Base-by-base conservation (phyloP, 2,797 vertebrate species). In the Paedocypris micromegethes region DNA sequence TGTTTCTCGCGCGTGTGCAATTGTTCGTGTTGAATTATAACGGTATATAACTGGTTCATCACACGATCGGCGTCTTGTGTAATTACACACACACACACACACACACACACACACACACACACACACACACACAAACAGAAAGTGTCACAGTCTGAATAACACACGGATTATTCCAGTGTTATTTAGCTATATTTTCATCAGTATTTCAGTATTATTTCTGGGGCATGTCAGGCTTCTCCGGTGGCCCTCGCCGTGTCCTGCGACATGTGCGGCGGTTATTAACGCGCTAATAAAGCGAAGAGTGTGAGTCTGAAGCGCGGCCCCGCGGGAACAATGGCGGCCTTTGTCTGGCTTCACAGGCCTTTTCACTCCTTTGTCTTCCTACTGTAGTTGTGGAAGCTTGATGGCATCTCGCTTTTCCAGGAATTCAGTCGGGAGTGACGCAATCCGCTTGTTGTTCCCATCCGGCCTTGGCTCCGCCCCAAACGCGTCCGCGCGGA, bases 281-380 rank as follows among this genome's bases (percentile, higher is more conserved):
- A 43, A 70, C 65, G 46, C 56, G 39, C 64, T 68, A 50, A 58
- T 72, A 69, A 72, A 58, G 55, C 7, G 45, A 55, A 61, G 59
- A 72, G 69, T 54, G 40, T 53, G 9, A 51, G 47, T 62, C 66
- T 41, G 41, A 66, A 59, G 60, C 37, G 4, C 46, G 45, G 56
- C 52, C 74, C n/a, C 65, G 3, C 1, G 49, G 69, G 80, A 82
- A 84, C 83, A 83, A 78, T 79, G 73, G 77, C 75, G 64, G 78
- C 68, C 83, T 83, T 87, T 87, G 85, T 87, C 73, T 52, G 71
- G 49, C 38, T 75, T 74, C 61, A 44, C 46, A 1, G 64, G 67
- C 77, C 68, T 70, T 70, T 72, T 57, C 78, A 55, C 75, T 72
- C 59, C 69, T 81, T 79, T 85, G 73, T 76, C 61, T 40, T 54